Conservation (phyloP, 1,140 invertebrate genomes). For the Lepidotrigona ventralis region DNA sequence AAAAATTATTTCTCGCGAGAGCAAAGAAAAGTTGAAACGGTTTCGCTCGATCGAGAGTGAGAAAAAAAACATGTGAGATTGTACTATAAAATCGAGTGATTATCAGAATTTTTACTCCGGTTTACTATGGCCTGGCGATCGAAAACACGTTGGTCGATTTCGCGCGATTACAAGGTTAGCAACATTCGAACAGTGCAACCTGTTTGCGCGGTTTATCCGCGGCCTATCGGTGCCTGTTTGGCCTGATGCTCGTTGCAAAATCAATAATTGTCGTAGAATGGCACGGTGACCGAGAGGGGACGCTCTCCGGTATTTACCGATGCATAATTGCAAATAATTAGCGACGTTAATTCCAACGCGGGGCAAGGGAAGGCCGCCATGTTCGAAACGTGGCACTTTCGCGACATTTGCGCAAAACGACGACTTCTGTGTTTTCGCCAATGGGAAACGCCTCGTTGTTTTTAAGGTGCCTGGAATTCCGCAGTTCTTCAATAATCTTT, state of each 20-base stretch:
- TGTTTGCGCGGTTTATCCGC: background rate
- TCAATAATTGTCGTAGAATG: background rate
- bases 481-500: background rate
- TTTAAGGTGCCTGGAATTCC: too few relatives aligned
- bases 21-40: too few relatives aligned
- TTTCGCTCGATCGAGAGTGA: too few relatives aligned
- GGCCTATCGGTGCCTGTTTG: background rate
- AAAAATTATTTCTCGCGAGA: too few relatives aligned
- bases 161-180: conserved; percentile 63
- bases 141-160: conserved; percentile 20
- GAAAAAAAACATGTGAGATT: too few relatives aligned
- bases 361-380: too few relatives aligned
- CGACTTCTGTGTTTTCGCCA: background rate
- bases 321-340: background rate
- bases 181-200: conserved; percentile 60
- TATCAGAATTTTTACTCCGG: background rate
- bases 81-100: too few relatives aligned
- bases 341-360: background rate
- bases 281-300: background rate
- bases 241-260: background rate
- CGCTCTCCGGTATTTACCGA: background rate
- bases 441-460: background rate
- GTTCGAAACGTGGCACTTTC: background rate
- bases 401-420: background rate
- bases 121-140: conserved; percentile 17